Evolutionary conservation across 2,797 vertebrate species (phyloP).

Genomic region (Petrocephalus sullivani): DNA sequence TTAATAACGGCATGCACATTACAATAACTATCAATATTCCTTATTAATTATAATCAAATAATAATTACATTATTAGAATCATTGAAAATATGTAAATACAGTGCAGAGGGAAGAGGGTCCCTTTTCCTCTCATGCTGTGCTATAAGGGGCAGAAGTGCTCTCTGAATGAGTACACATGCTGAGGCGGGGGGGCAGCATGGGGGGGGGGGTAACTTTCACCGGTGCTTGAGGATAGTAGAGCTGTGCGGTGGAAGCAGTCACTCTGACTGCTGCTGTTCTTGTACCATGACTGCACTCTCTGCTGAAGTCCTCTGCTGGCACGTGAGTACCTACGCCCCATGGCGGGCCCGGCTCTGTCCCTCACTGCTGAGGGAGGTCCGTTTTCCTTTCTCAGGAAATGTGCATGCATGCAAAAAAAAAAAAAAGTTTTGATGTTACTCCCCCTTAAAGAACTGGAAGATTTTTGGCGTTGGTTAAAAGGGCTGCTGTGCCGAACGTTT

Average conservation of each 20-base stretch:
- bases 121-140: not conserved
- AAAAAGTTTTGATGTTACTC: not conserved
- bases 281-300: conserved; percentile 72
- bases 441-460: not conserved
- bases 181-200: conserved; percentile 18
- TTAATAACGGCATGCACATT: not conserved
- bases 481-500: not conserved
- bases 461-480: not conserved
- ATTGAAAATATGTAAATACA: not conserved
- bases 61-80: not conserved
- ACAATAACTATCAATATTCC: not conserved
- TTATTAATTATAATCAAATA: not conserved
- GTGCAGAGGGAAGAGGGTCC: not conserved
- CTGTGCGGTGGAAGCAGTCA: conserved; percentile 39
- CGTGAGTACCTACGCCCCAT: conserved; percentile 54
- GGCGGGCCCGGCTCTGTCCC: not conserved
- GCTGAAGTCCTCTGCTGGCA: conserved; percentile 69
- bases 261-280: conserved; percentile 56
- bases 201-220: not conserved
- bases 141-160: not conserved
- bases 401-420: not conserved
- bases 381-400: not conserved
- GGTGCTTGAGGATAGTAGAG: not conserved
- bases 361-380: not conserved
- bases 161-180: conserved; percentile 14